Conservation (phyloP, 2,797 vertebrate genomes). For the Orientallactaga sibirica region DNA sequence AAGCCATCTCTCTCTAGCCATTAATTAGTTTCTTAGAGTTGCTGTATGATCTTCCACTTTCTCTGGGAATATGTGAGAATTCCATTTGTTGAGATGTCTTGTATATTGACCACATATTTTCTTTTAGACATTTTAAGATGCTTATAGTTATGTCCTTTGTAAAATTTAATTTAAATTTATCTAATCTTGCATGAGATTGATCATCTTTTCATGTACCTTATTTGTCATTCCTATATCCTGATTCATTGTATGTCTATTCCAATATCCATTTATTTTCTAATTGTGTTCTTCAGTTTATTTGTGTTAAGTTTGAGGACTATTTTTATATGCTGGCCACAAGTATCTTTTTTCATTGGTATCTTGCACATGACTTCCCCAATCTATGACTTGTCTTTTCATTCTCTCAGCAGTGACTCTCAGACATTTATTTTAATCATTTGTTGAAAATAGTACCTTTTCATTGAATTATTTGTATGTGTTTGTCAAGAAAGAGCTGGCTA, state of each 20-base stretch:
- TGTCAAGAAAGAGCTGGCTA: background rate
- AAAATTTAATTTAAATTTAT: background rate
- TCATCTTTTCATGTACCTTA: background rate
- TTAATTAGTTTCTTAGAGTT: background rate
- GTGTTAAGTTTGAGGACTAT: background rate
- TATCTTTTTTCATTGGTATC: background rate
- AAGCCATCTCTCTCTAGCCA: too few relatives aligned
- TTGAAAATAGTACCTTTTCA: background rate
- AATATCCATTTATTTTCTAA: background rate
- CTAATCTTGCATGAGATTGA: background rate
- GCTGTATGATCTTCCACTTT: background rate
- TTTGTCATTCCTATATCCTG: background rate
- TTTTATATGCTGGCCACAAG: background rate
- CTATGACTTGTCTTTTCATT: background rate
- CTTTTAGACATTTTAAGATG: too few relatives aligned
- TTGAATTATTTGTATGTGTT: background rate
- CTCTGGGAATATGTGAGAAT: too few relatives aligned
- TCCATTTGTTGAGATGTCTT: too few relatives aligned
- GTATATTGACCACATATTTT: too few relatives aligned
- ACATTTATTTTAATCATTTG: background rate
- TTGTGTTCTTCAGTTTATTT: background rate
- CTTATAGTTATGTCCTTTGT: too few relatives aligned
- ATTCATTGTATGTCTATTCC: background rate
- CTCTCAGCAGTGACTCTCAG: too few relatives aligned
- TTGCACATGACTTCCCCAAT: background rate